Base-by-base conservation (phyloP, 2,797 vertebrate species). In the Pygocentrus nattereri region DNA sequence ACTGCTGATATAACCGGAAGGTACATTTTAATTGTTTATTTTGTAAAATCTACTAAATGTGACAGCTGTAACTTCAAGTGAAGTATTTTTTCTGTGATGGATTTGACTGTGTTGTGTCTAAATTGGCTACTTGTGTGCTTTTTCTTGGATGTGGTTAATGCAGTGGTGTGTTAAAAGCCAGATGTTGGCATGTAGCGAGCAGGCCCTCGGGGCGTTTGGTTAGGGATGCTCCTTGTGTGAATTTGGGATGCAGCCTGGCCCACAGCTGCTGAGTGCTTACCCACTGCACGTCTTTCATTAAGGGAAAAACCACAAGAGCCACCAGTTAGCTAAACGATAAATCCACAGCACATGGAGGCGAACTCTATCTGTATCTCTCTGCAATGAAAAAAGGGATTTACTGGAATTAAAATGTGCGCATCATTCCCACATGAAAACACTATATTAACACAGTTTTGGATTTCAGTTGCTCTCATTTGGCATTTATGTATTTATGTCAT, bases 71-170 rank as follows among this genome's bases (percentile, higher is more conserved):
- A 54, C 44, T 19, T 19, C 25, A 61, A 16, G 12, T 61, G 58
- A 27, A 61, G 58, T 15, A 4, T 3, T 30, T 61, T 61, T 61
- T 61, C 58, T 61, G 25, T 61, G 58, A 61, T 30, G 58, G 5
- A 8, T 65, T 65, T 34, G 30, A 21, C 50, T 34, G 27, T 56
- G 27, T 38, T 56, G 50, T 50, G 44, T 52, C 38, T 47, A 19
- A 25, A 68, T 25, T 68, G 72, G 62, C 71, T 74, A 68, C 71
- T 81, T 81, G 62, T 67, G 31, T 75, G 79, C 50, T 49, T 61
- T 61, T 59, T 38, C 59, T 82, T 73, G 59, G 70, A 54, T 73
- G 81, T 67, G 75, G 81, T 78, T 47, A 73, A 47, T 72, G 58
- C 16, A 73, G 74, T 23, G 44, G 21, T 56, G 68, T 82, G 59